phyloP scores from a whole-genome alignment of 2,888 invertebrate genomes.

The Lasius platythorax region DNA sequence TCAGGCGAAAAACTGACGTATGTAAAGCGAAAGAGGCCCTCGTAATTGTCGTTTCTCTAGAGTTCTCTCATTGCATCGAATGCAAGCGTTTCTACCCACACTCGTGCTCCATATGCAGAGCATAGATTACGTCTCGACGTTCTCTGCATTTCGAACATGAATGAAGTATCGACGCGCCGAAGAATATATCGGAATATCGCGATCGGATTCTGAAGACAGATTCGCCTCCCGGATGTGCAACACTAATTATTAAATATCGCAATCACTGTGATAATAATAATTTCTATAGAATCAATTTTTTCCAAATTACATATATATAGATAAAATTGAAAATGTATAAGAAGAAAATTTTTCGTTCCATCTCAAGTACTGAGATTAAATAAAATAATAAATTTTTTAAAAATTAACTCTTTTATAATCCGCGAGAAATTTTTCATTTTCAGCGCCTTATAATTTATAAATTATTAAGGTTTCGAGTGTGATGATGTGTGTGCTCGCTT shows the following conservation, averaged over 20 bases:
- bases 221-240: background rate
- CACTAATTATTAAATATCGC: conserved; percentile 24
- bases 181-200: conserved; percentile 11
- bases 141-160: conserved; percentile 44
- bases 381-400: background rate
- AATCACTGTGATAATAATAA: background rate
- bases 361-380: background rate
- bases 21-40: conserved; percentile 45
- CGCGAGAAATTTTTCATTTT: background rate
- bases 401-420: background rate
- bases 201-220: conserved; percentile 22
- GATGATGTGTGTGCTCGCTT: background rate
- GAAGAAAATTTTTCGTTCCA: background rate
- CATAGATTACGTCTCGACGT: conserved; percentile 46
- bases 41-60: conserved; percentile 31
- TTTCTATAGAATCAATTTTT: background rate
- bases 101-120: conserved; percentile 38
- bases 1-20: conserved; percentile 19
- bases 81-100: conserved; percentile 47
- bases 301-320: background rate
- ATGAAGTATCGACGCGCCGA: conserved; percentile 36
- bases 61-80: conserved; percentile 52
- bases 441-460: background rate
- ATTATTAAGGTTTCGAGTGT: background rate
- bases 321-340: background rate